Conservation (phyloP, 2,797 vertebrate species). For the Malurus leucopterus region DNA sequence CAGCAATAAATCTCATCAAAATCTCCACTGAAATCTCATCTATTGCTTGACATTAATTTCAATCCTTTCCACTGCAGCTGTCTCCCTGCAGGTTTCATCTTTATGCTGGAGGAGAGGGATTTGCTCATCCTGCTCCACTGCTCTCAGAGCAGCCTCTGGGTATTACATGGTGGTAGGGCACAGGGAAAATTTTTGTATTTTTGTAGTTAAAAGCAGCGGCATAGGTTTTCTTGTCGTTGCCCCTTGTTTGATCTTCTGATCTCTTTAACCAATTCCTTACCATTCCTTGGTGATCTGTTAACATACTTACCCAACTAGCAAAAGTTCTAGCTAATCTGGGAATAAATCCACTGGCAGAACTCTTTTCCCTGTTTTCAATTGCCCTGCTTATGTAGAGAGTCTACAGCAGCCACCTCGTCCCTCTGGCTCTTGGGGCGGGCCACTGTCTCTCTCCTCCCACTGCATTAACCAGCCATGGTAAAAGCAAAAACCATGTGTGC, state of each 20-base stretch:
- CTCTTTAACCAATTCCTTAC: not conserved
- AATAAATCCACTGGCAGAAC: not conserved
- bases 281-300: not conserved
- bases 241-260: not conserved
- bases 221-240: not conserved
- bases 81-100: not conserved
- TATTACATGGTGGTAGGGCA: not conserved
- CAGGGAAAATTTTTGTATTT: not conserved
- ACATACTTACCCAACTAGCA: not conserved
- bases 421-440: not conserved
- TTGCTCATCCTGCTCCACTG: not conserved
- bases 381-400: not conserved
- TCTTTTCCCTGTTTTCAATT: not conserved
- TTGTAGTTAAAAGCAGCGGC: not conserved
- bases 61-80: not conserved
- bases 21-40: slow-evolving; percentile 18
- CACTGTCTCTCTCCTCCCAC: not conserved
- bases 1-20: slow-evolving; percentile 39
- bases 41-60: slow-evolving; percentile 36
- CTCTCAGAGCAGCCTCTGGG: not conserved
- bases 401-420: not conserved
- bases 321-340: not conserved
- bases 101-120: not conserved
- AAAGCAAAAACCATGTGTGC: not conserved
- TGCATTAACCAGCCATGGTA: fast-evolving